Base-by-base conservation (phyloP, 2,113 vertebrate species). In the Scolopax mira region DNA sequence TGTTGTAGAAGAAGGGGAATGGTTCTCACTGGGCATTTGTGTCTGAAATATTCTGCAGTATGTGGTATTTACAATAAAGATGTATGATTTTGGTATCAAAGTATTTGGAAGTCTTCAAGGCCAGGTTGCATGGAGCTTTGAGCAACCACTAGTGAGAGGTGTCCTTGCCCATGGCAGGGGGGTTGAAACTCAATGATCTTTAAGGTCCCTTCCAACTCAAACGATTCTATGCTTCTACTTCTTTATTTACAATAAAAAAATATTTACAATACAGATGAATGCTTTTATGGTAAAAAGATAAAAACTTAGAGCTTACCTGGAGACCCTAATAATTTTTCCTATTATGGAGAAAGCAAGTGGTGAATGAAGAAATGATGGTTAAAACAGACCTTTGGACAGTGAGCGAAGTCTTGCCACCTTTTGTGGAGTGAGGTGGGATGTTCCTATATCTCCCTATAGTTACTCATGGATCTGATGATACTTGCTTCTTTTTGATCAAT, bases 401-500 rank as follows among this genome's bases (percentile, higher is more conserved):
- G 44, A 75, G 39, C 2, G 1, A 1, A 5, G 27, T 55, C 57
- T 74, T 6, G 0, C 17, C 1, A 4, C 24, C 42, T 66, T 54
- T 78, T 49, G 14, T 66, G 71, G 65, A 37, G 15, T 30, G 79
- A 78, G 46, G 42, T 69, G 58, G 25, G 72, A 46, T 0, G 0
- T 70, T 73, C 25, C 46, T 77, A 48, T 79, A n/a, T 81, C 9
- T 13, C 39, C 22, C n/a, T 33, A 12, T 35, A 37, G 27, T 80
- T 81, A 62, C 10, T 46, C 83, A 77, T 61, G 92, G 51, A 48
- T 79, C 24, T 87, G n/a, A 58, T 79, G 61, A 48, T 66, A 46
- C 57, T 67, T 95, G 85, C 23, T 85, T 91, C 31, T 73, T 90
- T 90, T 91, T 44, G 46, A 75, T 91, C 33, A 58, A 30, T 23